Base-by-base conservation (phyloP, 2,888 invertebrate genomes). In the Diaprepes abbreviatus region DNA sequence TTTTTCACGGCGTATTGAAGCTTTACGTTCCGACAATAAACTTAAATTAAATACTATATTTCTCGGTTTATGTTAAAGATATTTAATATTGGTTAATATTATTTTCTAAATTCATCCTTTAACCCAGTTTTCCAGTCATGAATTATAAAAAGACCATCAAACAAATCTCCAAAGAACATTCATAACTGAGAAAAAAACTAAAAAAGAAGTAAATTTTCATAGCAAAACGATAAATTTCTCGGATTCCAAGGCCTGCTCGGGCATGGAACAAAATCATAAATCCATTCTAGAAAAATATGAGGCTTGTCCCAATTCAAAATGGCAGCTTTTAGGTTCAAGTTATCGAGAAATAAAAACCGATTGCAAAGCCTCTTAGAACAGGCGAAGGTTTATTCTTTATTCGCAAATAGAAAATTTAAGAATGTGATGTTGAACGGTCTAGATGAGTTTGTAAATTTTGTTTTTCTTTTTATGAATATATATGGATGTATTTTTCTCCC, bases 291-390 rank as follows among this genome's bases (percentile, higher is more conserved):
- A 50, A 70, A 70, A 70, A 70, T 70, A 70, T 70, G 66, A 66
- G 66, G 48, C 66, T 62, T 70, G 70, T 66, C 70, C 70, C 66
- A 66, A 70, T 70, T 62, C 70, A 62, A 66, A 70, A 70, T 66
- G 70, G 70, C 63, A 63, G 66, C 70, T 70, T 66, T 70, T 70
- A 66, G 43, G 58, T 57, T 24, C 65, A 36, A 60, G 60, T 65
- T 60, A 70, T 60, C 60, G 65, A 60, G 54, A 40, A 64, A 70
- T 70, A 70, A 70, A 70, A 66, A 36, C 60, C 60, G 35, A 52
- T 65, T 50, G 21, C 16, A 57, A 48, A 63, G 55, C 64, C 43
- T 64, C 55, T 64, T 57, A 57, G 17, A 38, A 21, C 21, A 45
- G 52, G 24, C 52, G 45, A 28, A 43, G 64, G 40, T 24, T 55